Percentiles rank a stretch among this genome's conserved stretches.
phyloP scores from a whole-genome alignment of 2,797 vertebrate genomes.

The Channa striata region DNA sequence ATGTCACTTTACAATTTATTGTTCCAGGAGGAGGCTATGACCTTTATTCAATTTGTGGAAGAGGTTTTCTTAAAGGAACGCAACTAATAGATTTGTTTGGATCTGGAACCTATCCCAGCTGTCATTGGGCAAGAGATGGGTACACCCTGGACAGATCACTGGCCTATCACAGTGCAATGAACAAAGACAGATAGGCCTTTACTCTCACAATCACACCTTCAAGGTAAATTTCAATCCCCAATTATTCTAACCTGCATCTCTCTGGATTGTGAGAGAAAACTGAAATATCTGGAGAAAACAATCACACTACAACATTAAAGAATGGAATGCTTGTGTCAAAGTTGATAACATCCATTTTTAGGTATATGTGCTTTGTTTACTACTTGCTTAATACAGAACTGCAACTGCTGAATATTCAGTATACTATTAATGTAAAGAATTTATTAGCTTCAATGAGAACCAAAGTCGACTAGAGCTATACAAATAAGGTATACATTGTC shows the following conservation, averaged over 20 bases:
- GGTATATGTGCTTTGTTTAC: background rate
- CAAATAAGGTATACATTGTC: no score
- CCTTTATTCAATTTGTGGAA: background rate
- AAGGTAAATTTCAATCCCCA: no score
- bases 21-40: background rate
- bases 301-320: background rate
- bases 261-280: no score
- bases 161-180: no score
- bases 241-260: no score
- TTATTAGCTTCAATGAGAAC: background rate
- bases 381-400: conserved; percentile 4
- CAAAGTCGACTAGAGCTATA: no score
- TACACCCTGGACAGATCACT: no score
- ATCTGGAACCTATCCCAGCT: background rate
- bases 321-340: background rate
- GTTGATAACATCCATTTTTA: background rate
- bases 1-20: background rate
- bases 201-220: no score
- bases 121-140: no score
- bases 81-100: background rate
- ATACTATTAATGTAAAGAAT: background rate
- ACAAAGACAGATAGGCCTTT: no score
- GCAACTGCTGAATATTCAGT: conserved; percentile 22
- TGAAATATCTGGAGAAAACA: no score
- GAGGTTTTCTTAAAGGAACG: background rate